Percentiles rank a stretch among this genome's conserved stretches.
phyloP scores from a whole-genome alignment of 64 coral and sea anemone species.

The Pocillopora damicornis region DNA sequence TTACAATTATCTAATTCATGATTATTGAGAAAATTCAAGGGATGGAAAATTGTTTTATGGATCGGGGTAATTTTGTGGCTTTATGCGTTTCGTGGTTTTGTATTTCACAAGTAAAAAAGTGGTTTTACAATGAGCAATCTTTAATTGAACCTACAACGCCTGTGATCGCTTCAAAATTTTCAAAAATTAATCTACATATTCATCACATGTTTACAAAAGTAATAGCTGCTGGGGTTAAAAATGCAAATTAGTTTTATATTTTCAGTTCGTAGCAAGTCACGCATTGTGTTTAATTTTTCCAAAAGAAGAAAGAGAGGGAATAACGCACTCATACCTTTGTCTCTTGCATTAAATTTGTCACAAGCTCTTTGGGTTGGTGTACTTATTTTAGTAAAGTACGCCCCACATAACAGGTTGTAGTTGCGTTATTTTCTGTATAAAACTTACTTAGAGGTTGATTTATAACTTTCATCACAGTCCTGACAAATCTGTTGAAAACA shows the following conservation, averaged over 20 bases:
- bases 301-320: neutral
- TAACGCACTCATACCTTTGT: neutral
- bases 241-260: conserved; percentile 1
- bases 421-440: too few species aligned
- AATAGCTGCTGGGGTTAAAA: neutral
- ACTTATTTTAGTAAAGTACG: too few species aligned
- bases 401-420: too few species aligned
- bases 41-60: neutral
- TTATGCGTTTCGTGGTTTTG: neutral
- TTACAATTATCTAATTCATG: neutral
- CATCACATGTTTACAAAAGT: neutral
- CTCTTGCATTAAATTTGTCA: neutral
- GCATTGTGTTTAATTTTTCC: neutral
- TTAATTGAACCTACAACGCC: too few species aligned
- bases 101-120: neutral
- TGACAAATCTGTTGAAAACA: too few species aligned
- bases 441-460: too few species aligned
- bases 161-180: neutral
- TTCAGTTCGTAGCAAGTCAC: neutral
- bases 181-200: neutral
- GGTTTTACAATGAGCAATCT: too few species aligned
- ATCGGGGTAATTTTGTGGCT: neutral
- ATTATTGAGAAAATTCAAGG: neutral
- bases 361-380: neutral
- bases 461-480: too few species aligned